Base-by-base conservation (phyloP, 1,140 invertebrate genomes). In the Oncopodura yosiiana region DNA sequence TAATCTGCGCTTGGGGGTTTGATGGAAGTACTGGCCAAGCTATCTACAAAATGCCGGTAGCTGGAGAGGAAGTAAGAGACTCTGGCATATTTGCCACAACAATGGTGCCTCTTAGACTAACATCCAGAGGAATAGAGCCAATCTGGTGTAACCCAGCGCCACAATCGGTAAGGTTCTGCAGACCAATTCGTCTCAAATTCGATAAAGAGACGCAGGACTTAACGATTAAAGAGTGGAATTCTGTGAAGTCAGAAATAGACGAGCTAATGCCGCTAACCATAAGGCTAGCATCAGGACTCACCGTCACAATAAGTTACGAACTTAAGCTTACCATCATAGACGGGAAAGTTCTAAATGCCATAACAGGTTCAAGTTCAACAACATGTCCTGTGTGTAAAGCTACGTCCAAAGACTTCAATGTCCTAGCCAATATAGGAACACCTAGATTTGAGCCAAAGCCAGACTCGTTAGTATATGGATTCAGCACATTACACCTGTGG, bases 241-340 rank as follows among this genome's bases (percentile, higher is more conserved):
- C n/a, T 4, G 23, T 60, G 5, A n/a, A 45, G 18, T 2, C 29
- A 5, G 16, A 58, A 48, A 54, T 54, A 26, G 5, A 2, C n/a
- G n/a, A n/a, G n/a, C n/a, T n/a, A 6, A 19, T 4, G 34, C 24
- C 34, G 1, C 24, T 34, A 3, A 3, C 6, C 21, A 16, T 45
- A 3, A 30, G 11, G 3, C 2, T 46, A 11, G 11, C 3, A 38
- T 26, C 12, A 14, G 3, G 2, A 18, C 27, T 51, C 1, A 24
- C 5, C 12, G 12, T 50, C 9, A 39, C 19, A 3, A 19, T 52
- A 11, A 27, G 39, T 0, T 50, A 21, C 24, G 18, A 30, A 8
- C 29, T 53, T 0, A 12, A 46, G n/a, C 9, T 61, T 3, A 61
- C 60, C 0, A 30, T 58, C 1, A 55, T 58, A 24, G 60, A 61